Conservation (phyloP, 2,797 vertebrate genomes). For the Bradypus variegatus region DNA sequence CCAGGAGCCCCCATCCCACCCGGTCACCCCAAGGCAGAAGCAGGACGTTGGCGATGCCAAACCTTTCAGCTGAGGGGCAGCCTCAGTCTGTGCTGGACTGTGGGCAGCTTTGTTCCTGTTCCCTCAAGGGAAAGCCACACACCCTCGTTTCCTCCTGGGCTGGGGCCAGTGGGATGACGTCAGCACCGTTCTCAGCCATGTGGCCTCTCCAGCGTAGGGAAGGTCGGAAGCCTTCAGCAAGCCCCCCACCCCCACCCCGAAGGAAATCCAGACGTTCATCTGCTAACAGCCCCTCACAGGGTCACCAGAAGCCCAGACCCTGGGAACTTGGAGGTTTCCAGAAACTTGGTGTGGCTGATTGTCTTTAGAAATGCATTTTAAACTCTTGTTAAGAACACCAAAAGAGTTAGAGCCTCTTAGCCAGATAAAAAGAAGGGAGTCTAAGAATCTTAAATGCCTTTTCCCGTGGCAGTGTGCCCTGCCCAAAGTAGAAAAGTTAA, state of each 20-base stretch:
- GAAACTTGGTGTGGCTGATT: not conserved
- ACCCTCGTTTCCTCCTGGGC: too few relatives aligned
- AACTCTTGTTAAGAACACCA: not conserved
- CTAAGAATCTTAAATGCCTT: not conserved
- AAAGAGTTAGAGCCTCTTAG: not conserved
- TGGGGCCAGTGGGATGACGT: not conserved
- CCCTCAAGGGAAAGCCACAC: not conserved
- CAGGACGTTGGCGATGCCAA: accelerated
- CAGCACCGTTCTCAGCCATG: accelerated
- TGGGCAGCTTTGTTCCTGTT: accelerated
- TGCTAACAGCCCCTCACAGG: too few relatives aligned
- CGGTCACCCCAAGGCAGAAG: too few relatives aligned
- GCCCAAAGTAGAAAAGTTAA: too few relatives aligned
- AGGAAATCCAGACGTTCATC: not conserved
- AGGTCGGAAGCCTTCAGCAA: too few relatives aligned
- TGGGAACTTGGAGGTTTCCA: too few relatives aligned
- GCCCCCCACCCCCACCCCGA: too few relatives aligned
- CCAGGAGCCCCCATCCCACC: not conserved
- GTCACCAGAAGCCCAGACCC: too few relatives aligned
- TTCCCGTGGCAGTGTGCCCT: accelerated
- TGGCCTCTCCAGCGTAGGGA: not conserved
- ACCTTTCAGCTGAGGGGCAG: accelerated
- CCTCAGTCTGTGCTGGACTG: not conserved
- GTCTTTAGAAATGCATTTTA: not conserved
- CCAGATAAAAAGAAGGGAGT: not conserved